A percentile compares a stretch with the other conserved stretches of the same genome.
phyloP scores from a whole-genome alignment of 2,113 vertebrate genomes.

The Lynx canadensis region DNA sequence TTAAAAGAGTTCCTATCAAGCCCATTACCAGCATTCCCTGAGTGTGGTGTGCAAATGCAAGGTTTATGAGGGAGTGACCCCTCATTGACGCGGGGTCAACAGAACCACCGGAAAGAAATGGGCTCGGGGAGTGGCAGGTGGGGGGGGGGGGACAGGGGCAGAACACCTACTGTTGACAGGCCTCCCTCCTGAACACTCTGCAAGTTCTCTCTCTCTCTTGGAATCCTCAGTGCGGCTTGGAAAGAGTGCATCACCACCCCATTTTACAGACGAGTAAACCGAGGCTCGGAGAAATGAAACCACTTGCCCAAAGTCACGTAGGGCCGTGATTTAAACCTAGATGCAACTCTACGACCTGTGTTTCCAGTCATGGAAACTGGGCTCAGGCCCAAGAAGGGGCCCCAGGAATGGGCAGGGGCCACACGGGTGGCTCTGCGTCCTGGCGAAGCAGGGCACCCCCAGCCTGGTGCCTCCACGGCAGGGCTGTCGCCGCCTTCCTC shows the following conservation, averaged over 20 bases:
- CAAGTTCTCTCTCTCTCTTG: neutral
- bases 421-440: accelerated
- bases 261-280: neutral
- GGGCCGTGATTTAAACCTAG: neutral
- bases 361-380: neutral
- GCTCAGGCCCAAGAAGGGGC: neutral
- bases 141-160: neutral
- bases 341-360: neutral
- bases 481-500: neutral
- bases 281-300: neutral
- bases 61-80: accelerated
- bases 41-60: accelerated
- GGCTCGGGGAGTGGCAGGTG: neutral
- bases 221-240: neutral
- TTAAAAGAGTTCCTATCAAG: neutral
- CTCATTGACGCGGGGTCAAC: accelerated
- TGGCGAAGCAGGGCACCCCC: neutral
- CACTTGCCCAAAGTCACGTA: neutral
- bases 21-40: neutral
- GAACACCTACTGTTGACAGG: accelerated
- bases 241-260: accelerated
- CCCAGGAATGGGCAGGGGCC: neutral
- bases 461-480: accelerated
- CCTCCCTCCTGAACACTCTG: accelerated
- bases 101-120: accelerated